Evolutionary conservation across 2,888 invertebrate species (phyloP), one percentile per base, ranked within the genome.

Genomic region (Meloe dianella): DNA sequence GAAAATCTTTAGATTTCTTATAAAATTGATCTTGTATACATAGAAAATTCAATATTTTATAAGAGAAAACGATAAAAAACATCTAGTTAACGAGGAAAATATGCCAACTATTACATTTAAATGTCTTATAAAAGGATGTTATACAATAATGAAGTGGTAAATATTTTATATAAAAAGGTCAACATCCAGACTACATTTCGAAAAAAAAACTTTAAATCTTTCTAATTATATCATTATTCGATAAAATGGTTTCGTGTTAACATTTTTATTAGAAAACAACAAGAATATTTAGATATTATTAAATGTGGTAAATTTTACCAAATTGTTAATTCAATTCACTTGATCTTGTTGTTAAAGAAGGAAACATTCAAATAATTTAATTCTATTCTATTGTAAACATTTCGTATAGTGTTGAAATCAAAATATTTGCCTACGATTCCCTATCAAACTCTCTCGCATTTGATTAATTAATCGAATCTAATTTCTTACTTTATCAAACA

Each of bases 351-450:
- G 12, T 51, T 51, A 12, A 22, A 12, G 51, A 5, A 12, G 12
- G 51, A 51, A 51, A 22, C 6, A 12, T 24, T 24, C 24, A 24
- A 22, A 51, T 51, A 51, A 51, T 51, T 9, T 51, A 24, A 51
- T 51, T 22, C 24, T 24, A 51, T 51, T 51, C 24, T 22, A 22
- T 24, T 12, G 51, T 51, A 51, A 51, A 51, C 51, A 51, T 51
- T 51, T 24, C n/a, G n/a, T n/a, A 1, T 24, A 24, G 51, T 51
- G 51, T 51, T 51, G 24, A 51, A 51, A 51, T 20, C 12, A 24
- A 51, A 51, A 51, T 51, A 51, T 51, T 51, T 51, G 51, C 22
- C 10, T 22, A 51, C 10, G 22, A 22, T 24, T 51, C 24, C n/a
- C 51, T 24, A 51, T 12, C 12, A 24, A 51, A 6, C 24, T 51